These are phyloP conservation scores for Sphecodes monilicornis DNA, from an alignment of 2,888 invertebrate species.

Conservation along the genomic window DNA sequence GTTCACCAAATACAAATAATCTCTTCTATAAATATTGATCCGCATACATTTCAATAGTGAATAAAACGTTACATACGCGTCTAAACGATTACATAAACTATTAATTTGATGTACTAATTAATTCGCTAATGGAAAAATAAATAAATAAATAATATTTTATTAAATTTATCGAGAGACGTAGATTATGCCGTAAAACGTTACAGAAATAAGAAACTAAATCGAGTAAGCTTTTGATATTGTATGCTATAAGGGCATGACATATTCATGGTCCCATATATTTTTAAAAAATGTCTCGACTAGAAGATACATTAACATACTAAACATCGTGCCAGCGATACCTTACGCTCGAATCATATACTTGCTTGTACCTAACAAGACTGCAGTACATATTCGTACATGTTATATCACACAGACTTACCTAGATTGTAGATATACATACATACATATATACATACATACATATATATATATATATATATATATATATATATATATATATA, in stretches of 20 bases:
- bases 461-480: neutral
- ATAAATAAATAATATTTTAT: constrained; percentile 10
- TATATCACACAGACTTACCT: constrained; percentile 81
- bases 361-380: constrained; percentile 59
- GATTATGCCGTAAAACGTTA: neutral
- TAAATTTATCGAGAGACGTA: neutral
- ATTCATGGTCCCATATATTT: constrained; percentile 80
- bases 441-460: too few relatives aligned
- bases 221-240: constrained; percentile 70
- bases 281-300: constrained; percentile 79
- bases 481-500: neutral
- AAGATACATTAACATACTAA: constrained; percentile 72
- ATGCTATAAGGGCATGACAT: constrained; percentile 75
- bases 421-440: constrained; percentile 69
- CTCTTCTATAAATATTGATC: neutral
- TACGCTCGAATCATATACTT: constrained; percentile 55
- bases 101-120: neutral
- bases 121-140: neutral
- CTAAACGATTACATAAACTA: neutral
- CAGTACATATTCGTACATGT: constrained; percentile 70
- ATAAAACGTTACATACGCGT: too few relatives aligned
- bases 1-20: neutral
- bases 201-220: constrained; percentile 50
- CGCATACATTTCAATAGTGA: neutral
- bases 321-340: constrained; percentile 71